phyloP scores from a whole-genome alignment of 2,888 invertebrate species.

The Epinotia nisella region DNA sequence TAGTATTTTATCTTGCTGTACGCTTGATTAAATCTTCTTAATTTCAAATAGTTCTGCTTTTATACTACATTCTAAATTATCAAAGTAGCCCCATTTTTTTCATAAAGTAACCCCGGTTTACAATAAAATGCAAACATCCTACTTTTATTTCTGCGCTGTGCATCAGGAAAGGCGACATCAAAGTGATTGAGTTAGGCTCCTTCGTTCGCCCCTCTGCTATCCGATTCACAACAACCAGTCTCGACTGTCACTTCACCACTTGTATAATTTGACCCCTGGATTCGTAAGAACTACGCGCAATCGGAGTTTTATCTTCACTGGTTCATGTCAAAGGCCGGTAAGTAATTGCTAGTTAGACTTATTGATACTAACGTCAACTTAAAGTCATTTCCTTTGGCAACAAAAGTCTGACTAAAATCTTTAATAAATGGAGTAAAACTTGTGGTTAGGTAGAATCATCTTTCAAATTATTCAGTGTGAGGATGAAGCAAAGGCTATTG shows the following conservation, averaged over 20 bases:
- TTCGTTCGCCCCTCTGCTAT: slow-evolving; percentile 19
- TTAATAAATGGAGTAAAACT: too few species aligned
- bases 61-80: too few species aligned
- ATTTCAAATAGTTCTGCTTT: too few species aligned
- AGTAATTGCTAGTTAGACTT: too few species aligned
- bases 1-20: too few species aligned
- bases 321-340: background rate
- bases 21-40: too few species aligned
- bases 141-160: slow-evolving; percentile 6
- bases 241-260: background rate
- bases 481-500: too few species aligned
- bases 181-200: slow-evolving; percentile 31
- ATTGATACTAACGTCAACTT: background rate
- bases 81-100: too few species aligned
- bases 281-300: background rate
- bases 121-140: background rate
- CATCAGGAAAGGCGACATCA: slow-evolving; percentile 16
- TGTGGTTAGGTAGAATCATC: too few species aligned
- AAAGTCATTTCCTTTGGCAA: background rate
- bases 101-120: background rate
- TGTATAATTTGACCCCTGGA: background rate
- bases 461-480: too few species aligned
- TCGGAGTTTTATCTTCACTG: background rate
- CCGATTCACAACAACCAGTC: background rate
- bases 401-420: background rate